These are phyloP conservation scores for Drosophila teissieri DNA, from an alignment of 1,140 invertebrate genomes.

Conservation along the genomic window DNA sequence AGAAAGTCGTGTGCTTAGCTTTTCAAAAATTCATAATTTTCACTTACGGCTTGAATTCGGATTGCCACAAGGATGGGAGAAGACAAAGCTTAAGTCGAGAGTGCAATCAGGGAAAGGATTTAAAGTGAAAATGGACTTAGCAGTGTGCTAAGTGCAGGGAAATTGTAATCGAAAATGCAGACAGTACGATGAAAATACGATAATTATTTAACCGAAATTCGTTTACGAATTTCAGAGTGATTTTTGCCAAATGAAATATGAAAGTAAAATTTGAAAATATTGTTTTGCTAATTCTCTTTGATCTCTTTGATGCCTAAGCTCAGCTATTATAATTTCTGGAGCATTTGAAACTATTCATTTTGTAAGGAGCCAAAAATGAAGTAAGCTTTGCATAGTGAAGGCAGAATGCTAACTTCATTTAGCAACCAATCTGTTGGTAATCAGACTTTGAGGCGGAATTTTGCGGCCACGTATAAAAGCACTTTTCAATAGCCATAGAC, in stretches of 20 bases:
- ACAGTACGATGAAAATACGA: background rate
- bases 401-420: constrained; percentile 25
- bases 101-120: constrained; percentile 21
- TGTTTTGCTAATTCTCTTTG: too few species aligned
- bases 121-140: background rate
- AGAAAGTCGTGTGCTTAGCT: constrained; percentile 4
- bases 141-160: background rate
- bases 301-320: too few species aligned
- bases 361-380: background rate
- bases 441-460: background rate
- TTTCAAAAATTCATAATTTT: constrained; percentile 46
- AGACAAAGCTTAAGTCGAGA: constrained; percentile 12
- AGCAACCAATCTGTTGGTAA: constrained; percentile 16
- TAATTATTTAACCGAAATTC: background rate
- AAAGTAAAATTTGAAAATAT: background rate
- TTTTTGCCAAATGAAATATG: too few species aligned
- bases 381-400: background rate
- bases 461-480: background rate
- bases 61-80: background rate
- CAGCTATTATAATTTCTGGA: too few species aligned
- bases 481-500: constrained; percentile 26
- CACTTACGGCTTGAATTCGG: constrained; percentile 22
- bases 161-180: constrained; percentile 7
- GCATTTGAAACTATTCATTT: too few species aligned
- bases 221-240: too few species aligned